Conservation (phyloP, 2,888 invertebrate species). For the Andrena trimmerana region DNA sequence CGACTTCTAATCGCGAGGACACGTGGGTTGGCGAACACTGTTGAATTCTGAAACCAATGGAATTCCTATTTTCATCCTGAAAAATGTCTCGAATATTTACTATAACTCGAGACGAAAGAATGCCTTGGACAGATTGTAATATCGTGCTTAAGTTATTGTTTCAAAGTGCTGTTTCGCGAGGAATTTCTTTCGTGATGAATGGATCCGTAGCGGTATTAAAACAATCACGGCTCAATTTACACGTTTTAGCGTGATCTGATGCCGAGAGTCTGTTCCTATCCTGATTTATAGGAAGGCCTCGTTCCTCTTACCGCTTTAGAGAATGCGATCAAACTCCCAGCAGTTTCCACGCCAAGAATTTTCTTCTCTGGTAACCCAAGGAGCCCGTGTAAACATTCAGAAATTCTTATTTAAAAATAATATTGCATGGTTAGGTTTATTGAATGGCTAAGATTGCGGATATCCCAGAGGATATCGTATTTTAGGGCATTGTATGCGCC, state of each 20-base stretch:
- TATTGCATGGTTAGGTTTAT: slow-evolving; percentile 11
- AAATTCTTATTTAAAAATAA: slow-evolving; percentile 15
- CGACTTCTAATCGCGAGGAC: neutral
- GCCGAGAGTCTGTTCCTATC: slow-evolving; percentile 6
- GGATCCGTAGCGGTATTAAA: slow-evolving; percentile 1
- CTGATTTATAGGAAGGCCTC: slow-evolving; percentile 31
- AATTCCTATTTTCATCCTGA: neutral
- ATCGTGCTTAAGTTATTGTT: neutral
- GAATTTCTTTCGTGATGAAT: neutral
- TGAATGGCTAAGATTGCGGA: slow-evolving; percentile 7
- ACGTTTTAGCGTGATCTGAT: slow-evolving; percentile 32
- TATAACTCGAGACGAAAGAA: neutral
- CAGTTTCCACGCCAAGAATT: slow-evolving; percentile 6
- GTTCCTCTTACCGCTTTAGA: slow-evolving; percentile 17
- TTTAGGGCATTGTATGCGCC: neutral
- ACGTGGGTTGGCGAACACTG: neutral
- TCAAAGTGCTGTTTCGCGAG: neutral
- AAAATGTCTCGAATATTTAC: neutral
- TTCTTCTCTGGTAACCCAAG: neutral
- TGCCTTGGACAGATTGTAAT: neutral
- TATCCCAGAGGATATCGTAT: neutral
- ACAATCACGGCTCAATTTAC: slow-evolving; percentile 24
- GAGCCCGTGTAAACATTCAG: neutral
- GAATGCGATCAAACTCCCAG: slow-evolving; percentile 37
- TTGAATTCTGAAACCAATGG: neutral